Percentiles rank a stretch among this genome's conserved stretches.
Evolutionary conservation across 2,888 invertebrate genomes (phyloP).

Genomic region (Prosapia bicincta): DNA sequence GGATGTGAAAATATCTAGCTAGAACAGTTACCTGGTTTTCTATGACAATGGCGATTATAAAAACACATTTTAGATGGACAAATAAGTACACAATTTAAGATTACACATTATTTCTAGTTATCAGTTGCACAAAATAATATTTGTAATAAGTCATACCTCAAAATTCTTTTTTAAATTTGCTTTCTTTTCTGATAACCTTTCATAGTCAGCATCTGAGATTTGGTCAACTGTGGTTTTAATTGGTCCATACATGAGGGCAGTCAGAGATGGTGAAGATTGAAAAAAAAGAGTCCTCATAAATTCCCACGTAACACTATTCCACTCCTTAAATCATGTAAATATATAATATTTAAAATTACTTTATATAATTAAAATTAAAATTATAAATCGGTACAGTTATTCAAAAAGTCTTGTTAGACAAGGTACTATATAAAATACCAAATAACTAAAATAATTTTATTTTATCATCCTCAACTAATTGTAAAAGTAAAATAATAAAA

Average conservation of each 20-base stretch:
- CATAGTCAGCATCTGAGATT: constrained; percentile 54
- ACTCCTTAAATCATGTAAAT: constrained; percentile 47
- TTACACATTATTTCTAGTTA: too few species aligned
- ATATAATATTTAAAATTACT: not conserved
- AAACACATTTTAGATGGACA: too few species aligned
- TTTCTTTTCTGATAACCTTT: constrained; percentile 52
- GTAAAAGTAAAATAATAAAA: too few species aligned
- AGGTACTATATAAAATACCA: too few species aligned
- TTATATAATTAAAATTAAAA: not conserved
- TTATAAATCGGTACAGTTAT: not conserved
- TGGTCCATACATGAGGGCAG: constrained; percentile 61
- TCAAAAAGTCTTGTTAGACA: not conserved
- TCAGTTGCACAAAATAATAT: too few species aligned
- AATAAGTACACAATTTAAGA: too few species aligned
- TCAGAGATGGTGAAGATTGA: constrained; percentile 63
- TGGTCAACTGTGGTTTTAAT: constrained; percentile 56
- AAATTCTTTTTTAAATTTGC: constrained; percentile 59
- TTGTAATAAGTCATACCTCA: too few species aligned
- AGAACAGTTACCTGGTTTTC: too few species aligned
- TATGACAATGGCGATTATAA: too few species aligned
- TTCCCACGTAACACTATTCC: constrained; percentile 59
- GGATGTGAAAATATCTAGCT: too few species aligned
- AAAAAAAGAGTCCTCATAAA: constrained; percentile 61
- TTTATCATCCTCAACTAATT: too few species aligned
- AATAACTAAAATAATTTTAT: too few species aligned